phyloP scores from a whole-genome alignment of 1,140 invertebrate species.

The Dinoponera quadriceps region DNA sequence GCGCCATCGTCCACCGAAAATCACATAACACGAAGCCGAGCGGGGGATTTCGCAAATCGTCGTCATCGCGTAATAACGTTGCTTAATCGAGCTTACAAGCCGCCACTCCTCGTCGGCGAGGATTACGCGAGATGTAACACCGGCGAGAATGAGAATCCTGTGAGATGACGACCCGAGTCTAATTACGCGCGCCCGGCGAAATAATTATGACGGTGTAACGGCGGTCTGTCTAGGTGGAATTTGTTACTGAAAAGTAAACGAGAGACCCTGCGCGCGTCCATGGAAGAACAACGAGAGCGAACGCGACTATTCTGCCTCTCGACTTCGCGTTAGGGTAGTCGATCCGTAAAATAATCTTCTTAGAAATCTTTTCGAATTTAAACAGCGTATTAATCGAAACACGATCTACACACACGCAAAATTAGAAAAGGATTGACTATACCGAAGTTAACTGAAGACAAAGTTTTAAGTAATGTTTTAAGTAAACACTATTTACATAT shows the following conservation, averaged over 20 bases:
- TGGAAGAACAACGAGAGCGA: not conserved
- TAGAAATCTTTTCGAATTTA: no score
- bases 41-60: constrained; percentile 22
- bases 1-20: not conserved
- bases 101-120: not conserved
- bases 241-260: not conserved
- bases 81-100: constrained; percentile 24
- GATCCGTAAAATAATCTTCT: no score
- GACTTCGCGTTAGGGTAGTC: no score
- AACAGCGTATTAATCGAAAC: no score
- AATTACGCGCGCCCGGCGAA: constrained; percentile 1
- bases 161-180: not conserved
- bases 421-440: no score
- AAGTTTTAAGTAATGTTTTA: no score
- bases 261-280: not conserved
- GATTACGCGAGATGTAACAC: not conserved
- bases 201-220: not conserved
- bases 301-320: not conserved
- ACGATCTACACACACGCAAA: no score
- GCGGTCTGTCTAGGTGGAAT: not conserved
- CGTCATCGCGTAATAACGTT: constrained; percentile 38
- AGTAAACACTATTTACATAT: no score
- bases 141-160: constrained; percentile 15
- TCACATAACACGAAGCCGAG: constrained; percentile 14
- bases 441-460: no score